These are phyloP conservation scores for Melanocharis versteri DNA, from an alignment of 2,113 vertebrate genomes.

Conservation along the genomic window DNA sequence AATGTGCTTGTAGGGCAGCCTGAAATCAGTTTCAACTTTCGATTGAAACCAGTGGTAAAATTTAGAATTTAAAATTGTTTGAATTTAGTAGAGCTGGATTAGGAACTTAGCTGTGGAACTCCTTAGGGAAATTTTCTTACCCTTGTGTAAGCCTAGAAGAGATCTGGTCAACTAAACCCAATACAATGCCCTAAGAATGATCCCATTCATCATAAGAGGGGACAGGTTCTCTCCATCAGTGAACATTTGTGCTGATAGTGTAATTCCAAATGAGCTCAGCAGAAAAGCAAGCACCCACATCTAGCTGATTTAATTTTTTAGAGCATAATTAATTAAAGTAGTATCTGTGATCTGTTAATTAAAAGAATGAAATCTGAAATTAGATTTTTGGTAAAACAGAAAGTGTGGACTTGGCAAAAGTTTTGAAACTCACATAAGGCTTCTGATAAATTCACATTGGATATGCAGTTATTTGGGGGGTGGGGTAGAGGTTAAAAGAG, in stretches of 20 bases:
- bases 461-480: constrained; percentile 54
- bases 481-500: constrained; percentile 52
- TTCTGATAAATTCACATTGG: constrained; percentile 48
- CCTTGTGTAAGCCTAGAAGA: neutral
- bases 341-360: constrained; percentile 70
- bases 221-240: neutral
- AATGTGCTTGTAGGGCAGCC: neutral
- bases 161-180: neutral
- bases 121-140: neutral
- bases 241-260: constrained; percentile 6
- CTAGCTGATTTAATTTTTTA: constrained; percentile 54
- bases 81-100: neutral
- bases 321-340: constrained; percentile 65
- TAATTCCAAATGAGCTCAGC: constrained; percentile 45
- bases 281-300: constrained; percentile 37
- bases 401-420: constrained; percentile 61
- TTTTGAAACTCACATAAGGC: constrained; percentile 63
- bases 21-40: neutral
- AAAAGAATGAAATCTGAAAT: constrained; percentile 69
- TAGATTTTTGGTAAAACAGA: constrained; percentile 43
- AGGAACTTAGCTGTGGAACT: neutral
- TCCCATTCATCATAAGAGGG: neutral
- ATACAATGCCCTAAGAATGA: neutral
- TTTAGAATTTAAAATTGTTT: neutral
- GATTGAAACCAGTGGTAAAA: neutral